These are phyloP conservation scores for Oegoconia quadripuncta DNA, from an alignment of 2,888 invertebrate genomes.

Conservation along the genomic window DNA sequence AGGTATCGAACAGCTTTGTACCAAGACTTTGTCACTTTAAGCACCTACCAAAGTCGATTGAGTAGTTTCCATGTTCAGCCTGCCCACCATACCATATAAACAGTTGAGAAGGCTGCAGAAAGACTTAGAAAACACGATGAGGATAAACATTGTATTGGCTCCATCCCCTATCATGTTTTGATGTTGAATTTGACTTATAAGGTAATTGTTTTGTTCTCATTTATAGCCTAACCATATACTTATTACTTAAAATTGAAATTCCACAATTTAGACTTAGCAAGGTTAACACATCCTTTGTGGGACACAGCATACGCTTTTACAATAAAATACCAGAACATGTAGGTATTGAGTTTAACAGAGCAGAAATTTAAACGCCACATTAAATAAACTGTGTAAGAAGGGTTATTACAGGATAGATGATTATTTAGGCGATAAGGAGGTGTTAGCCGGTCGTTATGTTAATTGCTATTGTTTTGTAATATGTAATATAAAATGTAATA, in stretches of 20 bases:
- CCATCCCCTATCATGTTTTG: conserved; percentile 81
- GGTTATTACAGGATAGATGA: too few species aligned
- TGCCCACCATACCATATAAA: conserved; percentile 91
- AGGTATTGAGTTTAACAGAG: too few species aligned
- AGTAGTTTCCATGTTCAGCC: conserved; percentile 88
- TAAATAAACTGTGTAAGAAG: too few species aligned
- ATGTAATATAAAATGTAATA: too few species aligned
- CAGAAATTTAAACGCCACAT: too few species aligned
- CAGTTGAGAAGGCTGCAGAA: conserved; percentile 77
- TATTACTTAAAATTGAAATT: neutral
- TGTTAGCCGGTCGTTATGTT: too few species aligned
- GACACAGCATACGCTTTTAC: neutral
- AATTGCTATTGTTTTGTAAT: too few species aligned
- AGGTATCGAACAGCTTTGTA: conserved; percentile 84
- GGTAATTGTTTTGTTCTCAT: conserved; percentile 52
- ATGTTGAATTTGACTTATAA: conserved; percentile 79
- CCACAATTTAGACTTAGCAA: neutral
- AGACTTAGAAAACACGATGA: conserved; percentile 43
- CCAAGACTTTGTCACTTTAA: conserved; percentile 87
- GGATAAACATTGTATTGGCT: conserved; percentile 66
- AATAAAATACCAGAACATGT: too few species aligned
- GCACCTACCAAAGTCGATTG: conserved; percentile 90
- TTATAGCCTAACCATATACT: neutral
- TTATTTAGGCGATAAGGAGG: too few species aligned
- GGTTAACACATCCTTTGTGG: too few species aligned